These are phyloP conservation scores for Volucella inanis DNA, from an alignment of 2,888 invertebrate species.

Conservation along the genomic window DNA sequence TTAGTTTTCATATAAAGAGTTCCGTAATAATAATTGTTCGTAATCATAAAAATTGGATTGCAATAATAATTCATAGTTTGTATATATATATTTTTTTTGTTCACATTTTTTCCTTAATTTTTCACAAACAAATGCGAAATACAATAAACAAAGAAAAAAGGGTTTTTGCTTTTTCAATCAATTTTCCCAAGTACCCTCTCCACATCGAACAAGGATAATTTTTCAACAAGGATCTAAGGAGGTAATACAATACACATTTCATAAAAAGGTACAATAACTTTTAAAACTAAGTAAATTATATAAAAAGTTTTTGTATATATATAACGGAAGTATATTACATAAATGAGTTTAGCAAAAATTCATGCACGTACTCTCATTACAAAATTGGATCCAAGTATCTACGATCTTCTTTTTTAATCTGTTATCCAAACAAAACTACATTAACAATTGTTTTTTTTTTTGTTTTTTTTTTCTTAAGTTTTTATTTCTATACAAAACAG, in stretches of 20 bases:
- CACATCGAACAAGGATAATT: slow-evolving; percentile 22
- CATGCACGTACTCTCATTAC: slow-evolving; percentile 2
- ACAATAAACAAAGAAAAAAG: slow-evolving; percentile 16
- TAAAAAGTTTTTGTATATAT: slow-evolving; percentile 8
- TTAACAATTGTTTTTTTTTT: background rate
- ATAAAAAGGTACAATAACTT: slow-evolving; percentile 60
- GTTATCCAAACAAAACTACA: slow-evolving; percentile 22
- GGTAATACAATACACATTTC: slow-evolving; percentile 60
- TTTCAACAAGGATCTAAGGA: slow-evolving; percentile 61
- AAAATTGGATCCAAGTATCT: slow-evolving; percentile 12
- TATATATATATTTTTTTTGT: background rate
- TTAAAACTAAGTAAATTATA: slow-evolving; percentile 62
- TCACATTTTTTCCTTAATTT: slow-evolving; percentile 12
- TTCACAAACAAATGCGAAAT: slow-evolving; percentile 38
- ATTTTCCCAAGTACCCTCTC: slow-evolving; percentile 22
- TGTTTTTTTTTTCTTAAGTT: background rate
- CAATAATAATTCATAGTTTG: slow-evolving; percentile 47
- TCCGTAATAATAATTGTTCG: slow-evolving; percentile 56
- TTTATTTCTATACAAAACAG: slow-evolving; percentile 34
- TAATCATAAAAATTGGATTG: slow-evolving; percentile 52
- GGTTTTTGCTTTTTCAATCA: slow-evolving; percentile 18
- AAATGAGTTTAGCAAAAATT: slow-evolving; percentile 30
- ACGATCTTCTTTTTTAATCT: slow-evolving; percentile 15
- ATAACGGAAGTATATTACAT: slow-evolving; percentile 47
- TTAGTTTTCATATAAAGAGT: slow-evolving; percentile 64